A percentile compares a stretch with the other conserved stretches of the same genome.
These are phyloP conservation scores for Drosophila melanogaster DNA, from an alignment of 1,140 invertebrate species.

Conservation along the genomic window DNA sequence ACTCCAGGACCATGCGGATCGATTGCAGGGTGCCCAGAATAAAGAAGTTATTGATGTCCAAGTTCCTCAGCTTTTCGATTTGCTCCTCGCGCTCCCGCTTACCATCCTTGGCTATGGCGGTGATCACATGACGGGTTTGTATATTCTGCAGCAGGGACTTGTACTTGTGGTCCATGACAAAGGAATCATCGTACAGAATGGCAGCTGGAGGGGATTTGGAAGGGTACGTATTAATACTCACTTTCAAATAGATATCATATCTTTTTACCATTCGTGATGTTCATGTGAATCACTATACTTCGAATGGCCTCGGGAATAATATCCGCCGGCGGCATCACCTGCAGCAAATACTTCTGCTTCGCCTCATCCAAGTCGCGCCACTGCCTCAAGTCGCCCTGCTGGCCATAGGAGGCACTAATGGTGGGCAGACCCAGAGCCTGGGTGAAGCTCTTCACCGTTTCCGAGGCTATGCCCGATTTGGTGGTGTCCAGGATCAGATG, in stretches of 20 bases:
- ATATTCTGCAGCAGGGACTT: constrained; percentile 94
- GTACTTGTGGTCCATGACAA: constrained; percentile 96
- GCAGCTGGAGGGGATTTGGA: constrained; percentile 86
- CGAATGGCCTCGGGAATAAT: constrained; percentile 92
- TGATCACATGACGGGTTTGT: constrained; percentile 93
- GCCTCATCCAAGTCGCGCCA: constrained; percentile 90
- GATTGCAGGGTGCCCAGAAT: constrained; percentile 89
- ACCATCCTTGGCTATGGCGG: constrained; percentile 87
- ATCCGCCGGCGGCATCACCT: constrained; percentile 93
- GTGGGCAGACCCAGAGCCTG: constrained; percentile 92
- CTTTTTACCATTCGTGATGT: constrained; percentile 90
- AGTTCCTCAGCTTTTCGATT: constrained; percentile 89
- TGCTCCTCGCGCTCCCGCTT: constrained; percentile 87
- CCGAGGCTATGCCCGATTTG: constrained; percentile 90
- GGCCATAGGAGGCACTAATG: constrained; percentile 92
- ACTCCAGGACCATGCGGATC: constrained; percentile 88
- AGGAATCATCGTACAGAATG: constrained; percentile 94
- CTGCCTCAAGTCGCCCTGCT: constrained; percentile 91
- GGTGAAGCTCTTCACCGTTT: constrained; percentile 93
- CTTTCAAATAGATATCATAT: not conserved
- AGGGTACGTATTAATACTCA: not conserved
- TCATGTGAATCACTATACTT: constrained; percentile 91
- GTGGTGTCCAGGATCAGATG: constrained; percentile 93
- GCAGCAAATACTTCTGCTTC: constrained; percentile 89
- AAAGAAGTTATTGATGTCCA: constrained; percentile 96